Base-by-base conservation (phyloP, 2,888 invertebrate species). In the Luffia ferchaultella region DNA sequence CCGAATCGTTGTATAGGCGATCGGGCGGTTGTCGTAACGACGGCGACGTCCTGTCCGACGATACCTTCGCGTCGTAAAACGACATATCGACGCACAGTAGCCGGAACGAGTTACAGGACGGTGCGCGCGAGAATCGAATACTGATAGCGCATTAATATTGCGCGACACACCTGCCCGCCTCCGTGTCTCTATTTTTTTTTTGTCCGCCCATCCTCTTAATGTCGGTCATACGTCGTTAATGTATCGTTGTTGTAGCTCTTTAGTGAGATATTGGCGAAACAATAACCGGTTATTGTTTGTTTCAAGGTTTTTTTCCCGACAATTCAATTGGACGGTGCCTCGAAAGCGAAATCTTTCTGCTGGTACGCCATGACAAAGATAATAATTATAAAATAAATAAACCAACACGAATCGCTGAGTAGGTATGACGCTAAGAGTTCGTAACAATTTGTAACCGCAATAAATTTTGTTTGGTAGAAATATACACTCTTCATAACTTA, bases 21-120 rank as follows among this genome's bases (percentile, higher is more conserved):
- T 30, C 30, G 30, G 45, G 18, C n/a, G 15, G 18, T 18, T 73
- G 78, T 77, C 74, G 70, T 75, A 76, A 82, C 80, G 82, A 77
- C 77, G 77, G 75, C 80, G 76, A 82, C 83, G 83, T 83, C 82
- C 82, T 80, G 79, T 79, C 79, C 76, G 75, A 73, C 68, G 51
- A 63, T 64, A 64, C 63, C 66, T 65, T 73, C 77, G 69, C 74
- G 71, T 83, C 83, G 79, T 83, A 83, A 83, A 83, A 80, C 73
- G 76, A 82, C 82, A 82, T 76, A 83, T 79, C 79, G 79, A 83
- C 73, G 70, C 76, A 80, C 83, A 79, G 83, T 80, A 83, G 83
- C 83, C 83, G 83, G 83, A 83, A 83, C 83, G 80, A 72, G 69
- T 74, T 79, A 83, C 83, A 83, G 83, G 83, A 82, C 83, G 80